A percentile compares a stretch with the other conserved stretches of the same genome.
Conservation (phyloP, 2,797 vertebrate species). For the Sternotherus odoratus region DNA sequence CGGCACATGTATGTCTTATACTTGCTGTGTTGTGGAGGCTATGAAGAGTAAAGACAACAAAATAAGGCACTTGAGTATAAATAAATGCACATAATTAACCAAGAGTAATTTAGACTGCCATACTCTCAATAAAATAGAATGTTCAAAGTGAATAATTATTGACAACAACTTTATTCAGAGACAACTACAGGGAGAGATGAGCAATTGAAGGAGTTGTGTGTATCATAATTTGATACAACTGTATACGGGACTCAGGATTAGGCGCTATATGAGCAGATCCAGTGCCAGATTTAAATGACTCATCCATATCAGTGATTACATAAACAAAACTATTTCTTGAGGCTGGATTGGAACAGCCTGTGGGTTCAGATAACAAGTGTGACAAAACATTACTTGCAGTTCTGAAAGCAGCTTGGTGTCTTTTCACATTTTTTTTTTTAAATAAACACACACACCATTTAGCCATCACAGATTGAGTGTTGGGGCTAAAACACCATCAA, state of each 20-base stretch:
- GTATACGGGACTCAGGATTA: neutral
- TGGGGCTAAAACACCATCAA: neutral
- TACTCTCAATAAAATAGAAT: neutral
- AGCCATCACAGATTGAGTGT: neutral
- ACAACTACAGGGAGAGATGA: neutral
- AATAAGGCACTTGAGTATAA: neutral
- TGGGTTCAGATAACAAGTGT: neutral
- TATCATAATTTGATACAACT: neutral
- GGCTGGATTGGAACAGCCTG: neutral
- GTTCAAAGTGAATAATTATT: neutral
- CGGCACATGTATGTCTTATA: slow-evolving; percentile 99
- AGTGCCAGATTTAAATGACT: neutral
- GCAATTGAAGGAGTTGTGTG: neutral
- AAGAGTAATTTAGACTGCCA: neutral
- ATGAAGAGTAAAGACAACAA: slow-evolving; percentile 44
- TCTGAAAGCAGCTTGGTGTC: neutral
- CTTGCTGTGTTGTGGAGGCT: slow-evolving; percentile 99
- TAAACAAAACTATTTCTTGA: neutral
- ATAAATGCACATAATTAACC: neutral
- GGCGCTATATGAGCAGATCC: neutral
- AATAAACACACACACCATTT: no score
- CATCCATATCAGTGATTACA: neutral
- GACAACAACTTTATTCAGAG: neutral
- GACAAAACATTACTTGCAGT: neutral
- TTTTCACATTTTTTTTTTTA: no score